Percentiles rank a stretch among this genome's conserved stretches.
phyloP scores from a whole-genome alignment of 2,113 vertebrate species.

The Elephas maximus region DNA sequence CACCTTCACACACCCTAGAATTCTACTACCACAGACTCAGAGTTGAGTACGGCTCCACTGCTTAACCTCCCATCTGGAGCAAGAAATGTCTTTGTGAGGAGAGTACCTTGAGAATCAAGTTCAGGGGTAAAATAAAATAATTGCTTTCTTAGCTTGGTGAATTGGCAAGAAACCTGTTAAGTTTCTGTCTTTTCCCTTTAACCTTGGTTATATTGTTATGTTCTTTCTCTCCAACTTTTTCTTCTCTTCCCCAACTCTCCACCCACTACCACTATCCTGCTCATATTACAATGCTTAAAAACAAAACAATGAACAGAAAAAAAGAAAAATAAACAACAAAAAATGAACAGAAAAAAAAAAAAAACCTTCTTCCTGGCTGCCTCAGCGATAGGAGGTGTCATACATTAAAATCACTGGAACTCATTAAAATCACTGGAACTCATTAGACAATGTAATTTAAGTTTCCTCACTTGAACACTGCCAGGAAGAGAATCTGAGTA shows the following conservation, averaged over 20 bases:
- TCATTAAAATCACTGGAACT: slow-evolving; percentile 41
- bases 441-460: slow-evolving; percentile 44
- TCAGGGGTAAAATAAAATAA: neutral
- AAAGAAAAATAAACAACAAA: neutral
- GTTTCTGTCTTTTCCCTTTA: neutral
- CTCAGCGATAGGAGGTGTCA: neutral
- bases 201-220: neutral
- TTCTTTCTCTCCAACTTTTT: neutral
- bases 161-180: neutral
- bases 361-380: neutral
- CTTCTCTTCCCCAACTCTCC: neutral
- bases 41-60: neutral
- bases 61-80: neutral
- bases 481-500: slow-evolving; percentile 32
- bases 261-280: neutral
- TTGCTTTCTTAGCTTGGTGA: neutral
- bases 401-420: slow-evolving; percentile 24
- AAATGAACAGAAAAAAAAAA: neutral
- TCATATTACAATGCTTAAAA: neutral
- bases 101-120: neutral
- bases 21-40: neutral
- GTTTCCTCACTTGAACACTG: slow-evolving; percentile 13
- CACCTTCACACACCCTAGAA: neutral
- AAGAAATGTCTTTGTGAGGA: slow-evolving; percentile 9
- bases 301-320: slow-evolving; percentile 25